A percentile compares a stretch with the other conserved stretches of the same genome.
phyloP scores from a whole-genome alignment of 2,797 vertebrate genomes.

The Huso huso region DNA sequence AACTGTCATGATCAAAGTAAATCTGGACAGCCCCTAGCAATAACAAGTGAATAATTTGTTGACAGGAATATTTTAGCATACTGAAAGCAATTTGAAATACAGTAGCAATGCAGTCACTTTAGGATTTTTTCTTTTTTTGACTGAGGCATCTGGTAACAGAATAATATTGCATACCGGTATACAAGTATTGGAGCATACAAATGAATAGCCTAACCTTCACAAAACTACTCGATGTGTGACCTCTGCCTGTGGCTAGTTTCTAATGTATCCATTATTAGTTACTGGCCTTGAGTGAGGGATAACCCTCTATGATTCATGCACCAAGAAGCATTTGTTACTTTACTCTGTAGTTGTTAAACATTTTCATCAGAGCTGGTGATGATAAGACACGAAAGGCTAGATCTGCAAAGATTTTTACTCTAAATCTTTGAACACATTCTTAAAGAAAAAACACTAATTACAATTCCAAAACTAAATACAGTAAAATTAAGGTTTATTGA shows the following conservation, averaged over 20 bases:
- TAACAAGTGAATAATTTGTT: conserved; percentile 30
- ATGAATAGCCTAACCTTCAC: no score
- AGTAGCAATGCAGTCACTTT: conserved; percentile 23
- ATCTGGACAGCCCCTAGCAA: conserved; percentile 27
- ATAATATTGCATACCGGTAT: no score
- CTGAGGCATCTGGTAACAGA: no score
- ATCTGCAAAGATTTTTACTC: no score
- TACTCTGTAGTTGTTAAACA: neutral
- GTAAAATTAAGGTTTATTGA: no score
- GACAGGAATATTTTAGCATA: conserved; percentile 28
- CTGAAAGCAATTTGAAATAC: conserved; percentile 23
- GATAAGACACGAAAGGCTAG: no score
- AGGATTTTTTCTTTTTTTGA: neutral
- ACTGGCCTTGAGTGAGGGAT: neutral
- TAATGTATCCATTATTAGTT: neutral
- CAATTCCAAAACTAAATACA: no score
- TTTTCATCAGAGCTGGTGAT: neutral
- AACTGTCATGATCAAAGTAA: conserved; percentile 40
- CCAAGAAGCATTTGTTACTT: no score
- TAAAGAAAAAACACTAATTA: no score
- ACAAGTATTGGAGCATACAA: no score
- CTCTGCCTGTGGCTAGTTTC: neutral
- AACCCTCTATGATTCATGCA: no score
- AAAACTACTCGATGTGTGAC: neutral
- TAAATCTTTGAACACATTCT: no score